Evolutionary conservation across 2,797 vertebrate genomes (phyloP).

Genomic region (Xerus rutilus): DNA sequence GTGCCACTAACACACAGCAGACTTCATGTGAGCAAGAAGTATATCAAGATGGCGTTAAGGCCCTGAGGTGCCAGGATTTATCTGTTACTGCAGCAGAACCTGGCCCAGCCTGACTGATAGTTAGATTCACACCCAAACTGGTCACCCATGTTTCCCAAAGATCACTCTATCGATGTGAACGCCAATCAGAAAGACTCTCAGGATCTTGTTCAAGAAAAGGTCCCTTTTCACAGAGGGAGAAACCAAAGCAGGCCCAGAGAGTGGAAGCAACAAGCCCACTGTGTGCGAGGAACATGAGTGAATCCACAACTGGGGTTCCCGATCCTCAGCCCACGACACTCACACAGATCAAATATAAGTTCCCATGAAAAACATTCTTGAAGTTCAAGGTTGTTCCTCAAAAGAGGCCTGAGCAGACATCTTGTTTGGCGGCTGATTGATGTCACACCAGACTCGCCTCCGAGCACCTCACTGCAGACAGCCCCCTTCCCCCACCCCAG

Average conservation of each 20-base stretch:
- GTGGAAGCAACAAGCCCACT: not conserved
- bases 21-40: not conserved
- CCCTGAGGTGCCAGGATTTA: too few species aligned
- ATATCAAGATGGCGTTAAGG: too few species aligned
- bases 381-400: not conserved
- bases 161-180: not conserved
- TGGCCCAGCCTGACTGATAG: not conserved
- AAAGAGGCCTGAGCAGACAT: not conserved
- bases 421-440: not conserved
- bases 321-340: accelerated
- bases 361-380: not conserved
- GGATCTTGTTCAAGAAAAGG: not conserved
- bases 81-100: not conserved
- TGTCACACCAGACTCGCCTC: too few species aligned
- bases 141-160: not conserved
- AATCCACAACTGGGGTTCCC: not conserved
- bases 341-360: not conserved
- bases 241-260: not conserved
- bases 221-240: not conserved
- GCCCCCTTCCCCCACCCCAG: accelerated
- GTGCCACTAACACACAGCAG: not conserved
- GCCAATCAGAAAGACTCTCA: not conserved
- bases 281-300: accelerated
- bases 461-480: not conserved
- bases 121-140: not conserved